Evolutionary conservation across 2,888 invertebrate species (phyloP).

Genomic region (Metalampra italica): DNA sequence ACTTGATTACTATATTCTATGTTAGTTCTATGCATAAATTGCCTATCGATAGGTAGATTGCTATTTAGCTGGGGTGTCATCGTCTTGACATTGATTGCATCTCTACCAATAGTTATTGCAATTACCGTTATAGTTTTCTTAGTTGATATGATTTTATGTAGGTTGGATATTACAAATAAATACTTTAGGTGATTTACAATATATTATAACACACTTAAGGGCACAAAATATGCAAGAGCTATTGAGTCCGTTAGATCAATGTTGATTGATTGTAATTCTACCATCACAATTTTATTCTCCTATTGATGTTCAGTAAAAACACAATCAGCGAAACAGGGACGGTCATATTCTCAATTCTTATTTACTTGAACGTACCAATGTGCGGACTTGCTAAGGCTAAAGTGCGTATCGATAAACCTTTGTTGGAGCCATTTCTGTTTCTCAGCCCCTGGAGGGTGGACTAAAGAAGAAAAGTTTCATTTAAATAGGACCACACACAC

Average conservation of each 20-base stretch:
- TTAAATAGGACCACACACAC: too few relatives aligned
- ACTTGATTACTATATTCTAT: conserved; percentile 7
- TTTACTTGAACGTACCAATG: conserved; percentile 21
- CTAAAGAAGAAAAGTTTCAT: neutral
- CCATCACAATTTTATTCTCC: neutral
- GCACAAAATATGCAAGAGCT: too few relatives aligned
- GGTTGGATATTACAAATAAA: too few relatives aligned
- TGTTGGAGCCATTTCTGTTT: conserved; percentile 38
- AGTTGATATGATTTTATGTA: too few relatives aligned
- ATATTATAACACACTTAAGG: too few relatives aligned
- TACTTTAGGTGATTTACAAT: too few relatives aligned
- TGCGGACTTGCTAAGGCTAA: conserved; percentile 34
- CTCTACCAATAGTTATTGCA: neutral
- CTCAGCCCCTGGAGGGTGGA: conserved; percentile 19
- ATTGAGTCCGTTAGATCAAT: too few relatives aligned
- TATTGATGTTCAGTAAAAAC: conserved; percentile 13
- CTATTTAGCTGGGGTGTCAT: too few relatives aligned
- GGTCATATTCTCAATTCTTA: conserved; percentile 12
- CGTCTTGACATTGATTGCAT: neutral
- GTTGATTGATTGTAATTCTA: too few relatives aligned
- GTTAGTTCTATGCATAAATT: conserved; percentile 5
- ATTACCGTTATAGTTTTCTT: too few relatives aligned
- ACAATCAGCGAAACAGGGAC: conserved; percentile 11
- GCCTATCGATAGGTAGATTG: neutral
- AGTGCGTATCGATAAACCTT: conserved; percentile 46